These are phyloP conservation scores for Mylabris sibirica DNA, from an alignment of 2,888 invertebrate genomes.

Conservation along the genomic window DNA sequence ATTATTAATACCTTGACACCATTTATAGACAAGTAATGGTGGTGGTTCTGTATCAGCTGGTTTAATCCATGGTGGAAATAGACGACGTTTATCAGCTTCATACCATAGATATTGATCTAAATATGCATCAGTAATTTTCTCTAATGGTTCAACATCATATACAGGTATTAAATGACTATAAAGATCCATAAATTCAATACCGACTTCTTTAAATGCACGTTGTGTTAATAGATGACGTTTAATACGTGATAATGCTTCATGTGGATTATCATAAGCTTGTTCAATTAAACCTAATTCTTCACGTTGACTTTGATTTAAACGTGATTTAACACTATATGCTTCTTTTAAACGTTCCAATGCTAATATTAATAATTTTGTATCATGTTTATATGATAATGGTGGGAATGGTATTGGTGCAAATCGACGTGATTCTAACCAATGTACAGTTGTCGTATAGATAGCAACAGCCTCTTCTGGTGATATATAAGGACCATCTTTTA, in stretches of 20 bases:
- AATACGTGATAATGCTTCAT: constrained; percentile 97
- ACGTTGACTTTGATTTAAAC: constrained; percentile 97
- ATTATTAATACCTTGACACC: constrained; percentile 99
- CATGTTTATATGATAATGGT: constrained; percentile 98
- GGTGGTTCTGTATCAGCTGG: constrained; percentile 99
- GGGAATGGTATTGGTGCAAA: constrained; percentile 99
- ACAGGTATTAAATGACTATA: constrained; percentile 99
- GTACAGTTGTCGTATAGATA: constrained; percentile 99
- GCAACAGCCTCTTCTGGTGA: constrained; percentile 99
- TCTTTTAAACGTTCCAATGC: constrained; percentile 96
- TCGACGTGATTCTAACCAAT: constrained; percentile 97
- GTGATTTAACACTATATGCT: constrained; percentile 96
- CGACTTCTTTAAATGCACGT: constrained; percentile 97
- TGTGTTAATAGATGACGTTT: constrained; percentile 99
- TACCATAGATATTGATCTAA: constrained; percentile 99
- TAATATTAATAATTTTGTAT: constrained; percentile 96
- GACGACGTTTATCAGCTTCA: constrained; percentile 95
- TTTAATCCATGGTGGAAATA: constrained; percentile 99
- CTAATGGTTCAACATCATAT: constrained; percentile 98
- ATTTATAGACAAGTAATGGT: constrained; percentile 91
- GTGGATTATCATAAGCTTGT: constrained; percentile 99
- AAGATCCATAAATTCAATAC: constrained; percentile 99
- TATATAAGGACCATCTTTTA: constrained; percentile 99
- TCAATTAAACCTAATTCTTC: constrained; percentile 99
- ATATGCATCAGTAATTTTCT: constrained; percentile 99